Conservation (phyloP, 1,140 invertebrate species). For the Bombus cullumanus region DNA sequence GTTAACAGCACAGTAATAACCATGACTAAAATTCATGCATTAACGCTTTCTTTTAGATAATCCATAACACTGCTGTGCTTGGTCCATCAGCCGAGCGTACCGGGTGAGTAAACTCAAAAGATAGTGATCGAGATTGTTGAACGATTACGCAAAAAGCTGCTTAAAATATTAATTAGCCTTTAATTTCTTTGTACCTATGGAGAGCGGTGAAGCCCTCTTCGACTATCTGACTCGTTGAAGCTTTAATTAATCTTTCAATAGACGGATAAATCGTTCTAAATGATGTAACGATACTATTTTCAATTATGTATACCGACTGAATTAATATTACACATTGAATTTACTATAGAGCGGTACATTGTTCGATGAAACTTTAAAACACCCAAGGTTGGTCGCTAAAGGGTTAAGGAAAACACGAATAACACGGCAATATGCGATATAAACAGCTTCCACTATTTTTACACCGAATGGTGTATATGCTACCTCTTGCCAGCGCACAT, state of each 20-base stretch:
- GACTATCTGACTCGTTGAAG: constrained; percentile 7
- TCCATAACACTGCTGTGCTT: constrained; percentile 79
- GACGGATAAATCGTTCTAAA: not conserved
- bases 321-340: not conserved
- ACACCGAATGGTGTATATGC: constrained; percentile 37
- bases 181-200: constrained; percentile 21
- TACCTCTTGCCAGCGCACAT: constrained; percentile 53
- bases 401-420: constrained; percentile 8
- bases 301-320: not conserved
- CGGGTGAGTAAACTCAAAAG: constrained; percentile 72
- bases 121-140: constrained; percentile 23
- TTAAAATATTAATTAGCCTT: constrained; percentile 39
- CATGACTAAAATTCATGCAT: constrained; percentile 50
- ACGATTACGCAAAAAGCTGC: constrained; percentile 20
- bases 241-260: constrained; percentile 48
- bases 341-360: not conserved
- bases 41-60: constrained; percentile 78
- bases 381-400: not conserved
- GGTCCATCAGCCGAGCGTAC: constrained; percentile 76
- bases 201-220: not conserved
- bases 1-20: not conserved
- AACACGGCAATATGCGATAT: constrained; percentile 2
- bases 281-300: not conserved
- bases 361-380: not conserved
- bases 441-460: constrained; percentile 54